phyloP scores from a whole-genome alignment of 2,113 vertebrate species.

The Aspiorhynchus laticeps region DNA sequence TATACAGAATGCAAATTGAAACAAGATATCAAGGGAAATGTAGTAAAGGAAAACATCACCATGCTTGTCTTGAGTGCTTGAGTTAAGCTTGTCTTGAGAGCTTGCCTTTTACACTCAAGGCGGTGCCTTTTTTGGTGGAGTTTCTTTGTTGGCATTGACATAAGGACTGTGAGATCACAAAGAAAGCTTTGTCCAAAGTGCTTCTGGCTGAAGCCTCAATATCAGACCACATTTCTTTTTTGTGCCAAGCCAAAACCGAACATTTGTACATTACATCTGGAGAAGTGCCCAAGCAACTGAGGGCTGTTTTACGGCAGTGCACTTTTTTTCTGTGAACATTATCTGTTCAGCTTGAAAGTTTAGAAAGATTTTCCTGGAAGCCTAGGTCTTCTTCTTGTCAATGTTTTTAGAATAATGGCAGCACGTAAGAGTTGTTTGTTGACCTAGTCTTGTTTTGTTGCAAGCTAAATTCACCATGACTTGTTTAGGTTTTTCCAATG shows the following conservation, averaged over 20 bases:
- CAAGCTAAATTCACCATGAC: neutral
- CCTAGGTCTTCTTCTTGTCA: neutral
- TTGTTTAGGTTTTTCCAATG: neutral
- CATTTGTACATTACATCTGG: slow-evolving; percentile 45
- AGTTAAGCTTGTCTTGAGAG: slow-evolving; percentile 36
- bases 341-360: slow-evolving; percentile 15
- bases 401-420: neutral
- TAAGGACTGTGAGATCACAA: slow-evolving; percentile 56
- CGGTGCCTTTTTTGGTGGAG: slow-evolving; percentile 39
- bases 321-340: slow-evolving; percentile 10
- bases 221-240: slow-evolving; percentile 35
- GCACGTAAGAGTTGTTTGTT: neutral
- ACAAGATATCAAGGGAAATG: neutral
- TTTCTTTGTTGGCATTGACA: slow-evolving; percentile 52
- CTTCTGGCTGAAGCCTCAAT: slow-evolving; percentile 40
- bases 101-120: slow-evolving; percentile 28
- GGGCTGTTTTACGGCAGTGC: slow-evolving; percentile 5
- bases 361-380: slow-evolving; percentile 25
- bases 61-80: neutral
- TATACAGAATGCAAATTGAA: neutral
- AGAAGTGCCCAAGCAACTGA: slow-evolving; percentile 36
- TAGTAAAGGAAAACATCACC: slow-evolving; percentile 7
- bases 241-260: slow-evolving; percentile 35
- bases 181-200: slow-evolving; percentile 58
- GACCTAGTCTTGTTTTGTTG: slow-evolving; percentile 11